Evolutionary conservation across 2,113 vertebrate genomes (phyloP), one percentile per base, ranked within the genome.

Genomic region (Sakesphorus luctuosus): DNA sequence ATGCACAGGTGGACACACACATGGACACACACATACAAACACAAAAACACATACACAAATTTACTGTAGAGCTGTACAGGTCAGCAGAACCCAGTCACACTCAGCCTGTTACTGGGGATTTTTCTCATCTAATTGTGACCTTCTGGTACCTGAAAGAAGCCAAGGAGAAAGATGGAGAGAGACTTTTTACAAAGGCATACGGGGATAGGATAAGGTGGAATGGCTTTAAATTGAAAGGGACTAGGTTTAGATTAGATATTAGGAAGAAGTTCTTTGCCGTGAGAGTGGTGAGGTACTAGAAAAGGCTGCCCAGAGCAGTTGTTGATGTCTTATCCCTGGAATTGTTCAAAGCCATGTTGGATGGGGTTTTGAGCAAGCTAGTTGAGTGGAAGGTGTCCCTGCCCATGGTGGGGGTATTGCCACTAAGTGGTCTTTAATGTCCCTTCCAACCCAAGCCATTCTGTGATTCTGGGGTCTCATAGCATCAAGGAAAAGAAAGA

Each of bases 1-100:
- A 13, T 13, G 5, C 46, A 63, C 2, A 3, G 3, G 3, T 9
- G 35, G 18, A 8, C 21, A 31, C 10, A 11, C 13, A 7, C 47
- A 43, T 43, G 40, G 40, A 43, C 40, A 35, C 2, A 18, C 28
- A 29, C 52, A 35, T 20, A 74, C 18, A 49, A 10, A 14, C 11
- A 4, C 55, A 62, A 2, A 2, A 3, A 2, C 18, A 35, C 8
- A 28, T 9, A 38, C 10, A 26, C 4, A 28, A 17, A 87, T 29
- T 59, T 61, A 47, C 18, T 75, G 56, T 5, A 59, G 24, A 83
- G 25, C 2, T 67, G 13, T 82, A 50, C 9, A 72, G 53, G 8
- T 90, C 74, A 83, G 62, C 55, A 40, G 18, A 79, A 86, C 11
- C 8, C 40, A 31, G 26, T 25, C 21, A 68, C 1, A 6, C 33